Evolutionary conservation across 2,888 invertebrate genomes (phyloP), one percentile per base, ranked within the genome.

Genomic region (Lepidochrysops patricia): DNA sequence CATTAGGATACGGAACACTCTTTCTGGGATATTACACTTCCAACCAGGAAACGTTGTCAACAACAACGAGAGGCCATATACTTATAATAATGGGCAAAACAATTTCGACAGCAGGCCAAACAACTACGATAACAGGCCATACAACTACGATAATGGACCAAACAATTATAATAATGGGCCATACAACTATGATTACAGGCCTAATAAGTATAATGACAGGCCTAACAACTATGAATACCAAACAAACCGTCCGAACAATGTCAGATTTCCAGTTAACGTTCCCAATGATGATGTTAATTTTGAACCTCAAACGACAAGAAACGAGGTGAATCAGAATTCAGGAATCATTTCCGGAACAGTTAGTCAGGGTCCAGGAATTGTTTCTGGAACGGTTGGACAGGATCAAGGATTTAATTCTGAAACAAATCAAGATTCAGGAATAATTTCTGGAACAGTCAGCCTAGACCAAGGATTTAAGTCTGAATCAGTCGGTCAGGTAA

Each of bases 11-110:
- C 65, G 63, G 7, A 62, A 75, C 5, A 70, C 70, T n/a, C 12
- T 76, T 0, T 65, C 69, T 9, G 70, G 73, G 0, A 56, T 77
- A 6, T 66, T 76, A 0, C 69, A 75, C 7, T 52, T 70, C 0
- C 64, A 67, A 37, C 72, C 68, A 0, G 67, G 65, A 23, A 67
- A 19, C 2, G 26, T 57, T 7, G 19, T 13, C 23, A 61, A 60
- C 29, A 49, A 59, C 32, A 58, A n/a, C n/a, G n/a, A n/a, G n/a
- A n/a, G n/a, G n/a, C n/a, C n/a, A n/a, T n/a, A n/a, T n/a, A n/a
- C n/a, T n/a, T n/a, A n/a, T n/a, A n/a, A n/a, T n/a, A n/a, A n/a
- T n/a, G n/a, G 26, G 26, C 19, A n/a, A 27, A 29, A 12, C 35
- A 25, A 23, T n/a, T n/a, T n/a, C n/a, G 15, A 43, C 19, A 12